These are phyloP conservation scores for Turritopsis dohrnii DNA, from an alignment of 30 jellyfish, hydroid and myxozoan species.

Conservation along the genomic window DNA sequence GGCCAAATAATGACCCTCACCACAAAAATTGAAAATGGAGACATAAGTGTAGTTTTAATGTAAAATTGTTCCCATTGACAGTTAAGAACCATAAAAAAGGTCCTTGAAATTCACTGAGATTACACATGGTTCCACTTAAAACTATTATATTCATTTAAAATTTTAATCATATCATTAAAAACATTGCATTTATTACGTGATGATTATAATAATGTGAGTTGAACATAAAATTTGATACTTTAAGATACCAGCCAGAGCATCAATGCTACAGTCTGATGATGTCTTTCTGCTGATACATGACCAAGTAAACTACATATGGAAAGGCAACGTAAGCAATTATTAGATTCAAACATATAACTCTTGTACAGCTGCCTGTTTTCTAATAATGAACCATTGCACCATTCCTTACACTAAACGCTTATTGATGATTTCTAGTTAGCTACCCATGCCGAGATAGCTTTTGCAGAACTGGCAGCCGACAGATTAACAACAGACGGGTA, in stretches of 20 bases:
- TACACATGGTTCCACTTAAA: not conserved
- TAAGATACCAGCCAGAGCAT: constrained; percentile 53
- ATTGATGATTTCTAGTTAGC: constrained; percentile 43
- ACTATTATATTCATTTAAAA: not conserved
- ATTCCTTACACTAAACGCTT: too few species aligned
- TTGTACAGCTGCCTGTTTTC: too few species aligned
- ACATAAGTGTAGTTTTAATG: not conserved
- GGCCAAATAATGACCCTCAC: not conserved
- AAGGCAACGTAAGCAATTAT: constrained; percentile 56
- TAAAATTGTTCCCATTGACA: not conserved
- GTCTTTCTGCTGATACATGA: constrained; percentile 49
- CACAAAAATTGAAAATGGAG: not conserved
- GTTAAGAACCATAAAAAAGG: not conserved
- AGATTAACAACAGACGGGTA: constrained; percentile 76
- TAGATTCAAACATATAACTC: too few species aligned
- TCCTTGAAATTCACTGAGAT: too few species aligned
- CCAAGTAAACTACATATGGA: constrained; percentile 52
- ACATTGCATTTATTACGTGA: not conserved
- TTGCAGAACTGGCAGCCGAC: constrained; percentile 68
- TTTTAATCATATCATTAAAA: too few species aligned
- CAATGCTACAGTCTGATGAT: constrained; percentile 67
- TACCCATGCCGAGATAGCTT: constrained; percentile 57
- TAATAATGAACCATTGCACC: too few species aligned
- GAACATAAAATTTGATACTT: not conserved
- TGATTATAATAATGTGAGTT: too few species aligned